Evolutionary conservation across 2,113 vertebrate species (phyloP), one percentile per base, ranked within the genome.

Genomic region (Xenopus laevis): DNA sequence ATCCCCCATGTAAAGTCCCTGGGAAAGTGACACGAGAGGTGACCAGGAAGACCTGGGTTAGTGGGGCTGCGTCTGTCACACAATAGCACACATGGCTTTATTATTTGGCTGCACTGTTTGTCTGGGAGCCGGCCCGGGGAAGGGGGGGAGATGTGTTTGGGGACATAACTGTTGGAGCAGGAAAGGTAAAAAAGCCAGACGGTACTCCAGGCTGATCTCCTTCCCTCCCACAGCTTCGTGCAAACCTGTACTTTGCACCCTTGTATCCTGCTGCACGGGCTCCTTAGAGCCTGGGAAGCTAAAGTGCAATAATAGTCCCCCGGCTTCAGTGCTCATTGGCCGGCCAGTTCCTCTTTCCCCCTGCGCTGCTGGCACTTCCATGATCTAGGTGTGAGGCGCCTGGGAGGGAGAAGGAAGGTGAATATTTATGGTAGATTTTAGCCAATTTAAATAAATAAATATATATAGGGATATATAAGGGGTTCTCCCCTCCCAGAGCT

Each of bases 361-460:
- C 63, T 47, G 68, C 61, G 53, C 53, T 7, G 33, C 53, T n/a
- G 53, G 4, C 15, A 55, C 53, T 55, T 55, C n/a, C 33, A 18
- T 18, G 16, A 7, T 15, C 45, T 23, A 45, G 44, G 63, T 67
- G 65, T 16, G 50, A 45, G 20, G 16, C 13, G 53, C 46, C 44
- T 47, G 65, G 65, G 10, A 74, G 70, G 72, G 78, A 80, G 76
- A 73, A 72, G 77, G 72, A 78, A 86, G 83, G 85, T 83, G 90
- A 90, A 92, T 92, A 90, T 93, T 90, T 89, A 90, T 91, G 86
- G 86, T 90, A 86, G 83, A 84, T 90, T 91, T 88, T 87, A 76
- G 82, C 86, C 84, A 88, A 92, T 90, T 92, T 91, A 91, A 92
- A 93, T 91, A 92, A 87, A 92, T 91, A 92, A 89, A 92, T 90